phyloP scores from a whole-genome alignment of 1,140 invertebrate genomes.

The Zophobas atratus region DNA sequence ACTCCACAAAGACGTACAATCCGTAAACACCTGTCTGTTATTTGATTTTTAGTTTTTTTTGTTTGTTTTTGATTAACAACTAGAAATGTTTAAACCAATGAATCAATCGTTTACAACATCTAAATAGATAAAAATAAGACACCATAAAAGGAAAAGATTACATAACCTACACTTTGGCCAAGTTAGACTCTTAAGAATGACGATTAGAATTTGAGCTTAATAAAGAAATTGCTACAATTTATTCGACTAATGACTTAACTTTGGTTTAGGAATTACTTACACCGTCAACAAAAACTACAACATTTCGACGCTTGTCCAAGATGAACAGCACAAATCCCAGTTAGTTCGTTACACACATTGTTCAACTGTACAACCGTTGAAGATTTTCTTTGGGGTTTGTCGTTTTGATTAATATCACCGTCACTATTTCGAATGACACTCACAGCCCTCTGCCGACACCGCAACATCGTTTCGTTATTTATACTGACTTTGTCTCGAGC shows the following conservation, averaged over 20 bases:
- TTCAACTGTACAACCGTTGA: conserved; percentile 65
- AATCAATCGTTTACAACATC: conserved; percentile 24
- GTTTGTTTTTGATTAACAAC: conserved; percentile 38
- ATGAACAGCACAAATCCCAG: conserved; percentile 73
- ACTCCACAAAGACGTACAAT: conserved; percentile 43
- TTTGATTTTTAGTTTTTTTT: conserved; percentile 30
- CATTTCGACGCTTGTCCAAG: conserved; percentile 73
- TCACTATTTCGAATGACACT: conserved; percentile 68
- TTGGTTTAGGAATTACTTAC: conserved; percentile 51
- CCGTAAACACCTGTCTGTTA: conserved; percentile 36
- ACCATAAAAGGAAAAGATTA: conserved; percentile 32
- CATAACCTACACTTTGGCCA: conserved; percentile 51
- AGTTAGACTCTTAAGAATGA: conserved; percentile 42
- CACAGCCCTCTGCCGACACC: conserved; percentile 63
- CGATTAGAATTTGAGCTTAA: conserved; percentile 39
- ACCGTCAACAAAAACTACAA: conserved; percentile 73
- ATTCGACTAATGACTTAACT: conserved; percentile 50
- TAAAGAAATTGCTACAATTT: conserved; percentile 44
- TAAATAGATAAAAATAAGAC: conserved; percentile 44
- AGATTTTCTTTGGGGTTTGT: conserved; percentile 53
- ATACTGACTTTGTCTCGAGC: conserved; percentile 69
- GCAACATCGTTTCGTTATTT: conserved; percentile 46
- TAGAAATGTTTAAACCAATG: conserved; percentile 33
- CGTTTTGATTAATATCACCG: conserved; percentile 69
- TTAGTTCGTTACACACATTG: conserved; percentile 69